phyloP scores from a whole-genome alignment of 2,113 vertebrate genomes.

The Anguilla japonica region DNA sequence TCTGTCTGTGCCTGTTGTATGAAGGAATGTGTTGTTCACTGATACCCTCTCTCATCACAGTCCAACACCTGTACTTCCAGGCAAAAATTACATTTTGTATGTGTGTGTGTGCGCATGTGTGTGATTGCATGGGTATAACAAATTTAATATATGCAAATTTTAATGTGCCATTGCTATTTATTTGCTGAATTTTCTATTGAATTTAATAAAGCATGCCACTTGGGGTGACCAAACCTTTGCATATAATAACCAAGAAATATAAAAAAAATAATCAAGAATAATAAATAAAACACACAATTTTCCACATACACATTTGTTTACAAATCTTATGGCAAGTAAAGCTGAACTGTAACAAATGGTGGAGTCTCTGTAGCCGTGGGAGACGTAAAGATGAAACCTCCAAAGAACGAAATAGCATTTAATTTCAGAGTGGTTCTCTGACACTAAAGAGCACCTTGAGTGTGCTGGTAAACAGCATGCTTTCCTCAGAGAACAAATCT shows the following conservation, averaged over 20 bases:
- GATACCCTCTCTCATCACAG: too few relatives aligned
- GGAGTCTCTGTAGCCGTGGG: neutral
- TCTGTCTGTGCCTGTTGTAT: too few relatives aligned
- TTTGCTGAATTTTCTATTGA: neutral
- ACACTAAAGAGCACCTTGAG: neutral
- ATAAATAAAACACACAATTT: conserved; percentile 30
- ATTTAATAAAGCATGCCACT: too few relatives aligned
- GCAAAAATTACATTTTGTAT: too few relatives aligned
- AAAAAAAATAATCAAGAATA: neutral
- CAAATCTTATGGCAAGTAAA: neutral
- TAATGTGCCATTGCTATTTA: neutral
- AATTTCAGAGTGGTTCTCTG: neutral
- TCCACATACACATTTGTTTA: conserved; percentile 20
- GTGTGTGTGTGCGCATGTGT: too few relatives aligned
- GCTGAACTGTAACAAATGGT: neutral
- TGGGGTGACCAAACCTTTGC: too few relatives aligned
- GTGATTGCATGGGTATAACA: too few relatives aligned
- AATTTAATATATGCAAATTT: too few relatives aligned
- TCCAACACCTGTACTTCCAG: too few relatives aligned
- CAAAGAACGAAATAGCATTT: neutral
- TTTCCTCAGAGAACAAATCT: neutral
- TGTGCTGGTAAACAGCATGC: neutral
- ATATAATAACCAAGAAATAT: too few relatives aligned
- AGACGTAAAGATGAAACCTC: neutral
- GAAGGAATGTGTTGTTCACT: too few relatives aligned